Percentiles rank a stretch among this genome's conserved stretches.
These are phyloP conservation scores for Maniola hyperantus DNA, from an alignment of 2,888 invertebrate species.

Conservation along the genomic window DNA sequence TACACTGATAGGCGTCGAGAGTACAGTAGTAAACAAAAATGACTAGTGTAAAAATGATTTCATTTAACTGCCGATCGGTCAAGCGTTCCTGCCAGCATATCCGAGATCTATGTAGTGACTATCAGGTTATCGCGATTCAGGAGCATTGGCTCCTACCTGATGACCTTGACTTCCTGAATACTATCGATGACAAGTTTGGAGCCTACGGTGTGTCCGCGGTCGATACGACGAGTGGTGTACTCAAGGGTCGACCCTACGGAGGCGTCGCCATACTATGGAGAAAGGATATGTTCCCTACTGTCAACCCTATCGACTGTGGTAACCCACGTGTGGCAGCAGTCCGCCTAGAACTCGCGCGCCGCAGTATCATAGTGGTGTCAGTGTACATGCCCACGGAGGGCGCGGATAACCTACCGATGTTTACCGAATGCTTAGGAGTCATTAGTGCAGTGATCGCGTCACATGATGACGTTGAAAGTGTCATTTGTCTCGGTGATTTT, in stretches of 20 bases:
- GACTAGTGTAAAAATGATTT: conserved; percentile 5
- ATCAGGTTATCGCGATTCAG: neutral
- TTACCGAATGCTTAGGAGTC: neutral
- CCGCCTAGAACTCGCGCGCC: neutral
- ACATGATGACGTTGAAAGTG: conserved; percentile 1
- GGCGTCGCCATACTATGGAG: conserved; percentile 2
- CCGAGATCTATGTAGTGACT: neutral
- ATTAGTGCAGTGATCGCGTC: neutral
- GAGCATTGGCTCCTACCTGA: neutral
- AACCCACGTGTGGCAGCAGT: neutral
- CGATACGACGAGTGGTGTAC: neutral
- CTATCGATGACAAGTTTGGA: conserved; percentile 5
- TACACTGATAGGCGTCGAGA: neutral
- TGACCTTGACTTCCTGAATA: conserved; percentile 1
- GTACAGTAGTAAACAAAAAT: neutral
- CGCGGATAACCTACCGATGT: neutral
- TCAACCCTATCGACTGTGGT: neutral
- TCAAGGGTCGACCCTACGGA: conserved; percentile 4
- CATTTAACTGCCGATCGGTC: neutral
- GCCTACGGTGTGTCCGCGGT: neutral
- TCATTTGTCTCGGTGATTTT: neutral
- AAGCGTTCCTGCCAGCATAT: neutral
- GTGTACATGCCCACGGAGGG: neutral
- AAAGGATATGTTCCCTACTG: neutral
- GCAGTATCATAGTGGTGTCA: conserved; percentile 1